Evolutionary conservation across 2,797 vertebrate species (phyloP).

Genomic region (Ceryle rudis): DNA sequence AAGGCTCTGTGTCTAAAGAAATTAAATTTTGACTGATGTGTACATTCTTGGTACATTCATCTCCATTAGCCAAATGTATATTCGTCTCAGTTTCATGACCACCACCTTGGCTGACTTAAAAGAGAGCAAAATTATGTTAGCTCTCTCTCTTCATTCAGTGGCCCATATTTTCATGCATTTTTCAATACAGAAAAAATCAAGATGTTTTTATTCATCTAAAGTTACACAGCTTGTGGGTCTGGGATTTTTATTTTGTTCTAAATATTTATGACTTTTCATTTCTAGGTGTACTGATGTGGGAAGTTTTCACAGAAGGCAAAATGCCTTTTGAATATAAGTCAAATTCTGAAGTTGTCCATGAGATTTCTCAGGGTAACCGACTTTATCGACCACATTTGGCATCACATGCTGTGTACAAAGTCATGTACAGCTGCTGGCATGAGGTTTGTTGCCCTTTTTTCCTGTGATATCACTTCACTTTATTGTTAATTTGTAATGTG

Average conservation of each 20-base stretch:
- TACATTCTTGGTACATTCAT: not conserved
- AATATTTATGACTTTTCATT: not conserved
- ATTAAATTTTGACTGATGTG: not conserved
- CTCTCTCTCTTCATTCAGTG: not conserved
- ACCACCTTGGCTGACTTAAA: not conserved
- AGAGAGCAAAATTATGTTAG: not conserved
- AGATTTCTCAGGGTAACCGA: constrained; percentile 86
- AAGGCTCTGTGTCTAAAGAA: not conserved
- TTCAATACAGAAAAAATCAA: not conserved
- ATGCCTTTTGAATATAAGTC: constrained; percentile 86
- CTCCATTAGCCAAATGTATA: not conserved
- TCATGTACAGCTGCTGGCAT: constrained; percentile 92
- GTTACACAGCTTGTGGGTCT: not conserved
- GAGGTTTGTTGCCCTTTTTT: constrained; percentile 77
- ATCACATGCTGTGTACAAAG: constrained; percentile 77
- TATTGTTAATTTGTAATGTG: not conserved
- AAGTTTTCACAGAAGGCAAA: constrained; percentile 88
- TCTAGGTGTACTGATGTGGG: constrained; percentile 92
- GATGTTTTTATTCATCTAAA: not conserved
- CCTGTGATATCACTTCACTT: not conserved
- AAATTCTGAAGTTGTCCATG: constrained; percentile 85
- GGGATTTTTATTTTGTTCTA: not conserved
- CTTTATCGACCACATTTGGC: constrained; percentile 85
- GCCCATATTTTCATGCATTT: not conserved
- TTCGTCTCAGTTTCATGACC: not conserved